Evolutionary conservation across 2,888 invertebrate species (phyloP).

Genomic region (Xylophagus ater): DNA sequence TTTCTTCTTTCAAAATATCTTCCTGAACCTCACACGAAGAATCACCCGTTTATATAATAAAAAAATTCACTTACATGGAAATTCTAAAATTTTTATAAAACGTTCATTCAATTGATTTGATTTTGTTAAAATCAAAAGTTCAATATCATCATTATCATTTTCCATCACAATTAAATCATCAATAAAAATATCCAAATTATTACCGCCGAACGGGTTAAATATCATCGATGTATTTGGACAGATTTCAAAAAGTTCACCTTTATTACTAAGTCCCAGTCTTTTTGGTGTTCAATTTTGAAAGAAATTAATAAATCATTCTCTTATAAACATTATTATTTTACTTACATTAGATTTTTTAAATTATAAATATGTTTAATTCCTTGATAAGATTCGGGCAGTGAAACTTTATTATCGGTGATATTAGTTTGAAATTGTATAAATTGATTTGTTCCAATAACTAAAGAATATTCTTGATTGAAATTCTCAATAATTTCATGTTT

Average conservation of each 20-base stretch:
- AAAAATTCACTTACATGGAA: constrained; percentile 28
- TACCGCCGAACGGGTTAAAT: constrained; percentile 15
- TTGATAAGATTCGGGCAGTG: constrained; percentile 23
- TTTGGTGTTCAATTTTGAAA: too few species aligned
- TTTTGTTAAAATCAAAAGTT: constrained; percentile 32
- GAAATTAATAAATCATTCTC: too few species aligned
- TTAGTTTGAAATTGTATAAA: constrained; percentile 22
- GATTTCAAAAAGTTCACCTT: constrained; percentile 32
- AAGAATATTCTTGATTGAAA: constrained; percentile 13
- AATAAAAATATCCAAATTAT: constrained; percentile 20
- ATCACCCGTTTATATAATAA: too few species aligned
- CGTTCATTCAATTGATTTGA: constrained; percentile 18
- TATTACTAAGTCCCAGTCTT: constrained; percentile 30
- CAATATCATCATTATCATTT: constrained; percentile 29
- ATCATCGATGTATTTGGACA: constrained; percentile 30
- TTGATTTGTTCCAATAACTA: constrained; percentile 22
- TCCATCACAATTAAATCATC: constrained; percentile 35
- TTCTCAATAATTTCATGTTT: constrained; percentile 5
- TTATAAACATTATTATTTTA: constrained; percentile 6
- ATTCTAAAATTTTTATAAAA: constrained; percentile 32
- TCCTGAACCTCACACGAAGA: too few species aligned
- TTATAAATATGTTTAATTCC: constrained; percentile 30
- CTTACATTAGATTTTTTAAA: constrained; percentile 31
- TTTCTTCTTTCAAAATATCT: too few species aligned
- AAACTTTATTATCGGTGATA: constrained; percentile 20